Evolutionary conservation across 2,797 vertebrate species (phyloP), one percentile per base, ranked within the genome.

Genomic region (Enteromius paludinosus): DNA sequence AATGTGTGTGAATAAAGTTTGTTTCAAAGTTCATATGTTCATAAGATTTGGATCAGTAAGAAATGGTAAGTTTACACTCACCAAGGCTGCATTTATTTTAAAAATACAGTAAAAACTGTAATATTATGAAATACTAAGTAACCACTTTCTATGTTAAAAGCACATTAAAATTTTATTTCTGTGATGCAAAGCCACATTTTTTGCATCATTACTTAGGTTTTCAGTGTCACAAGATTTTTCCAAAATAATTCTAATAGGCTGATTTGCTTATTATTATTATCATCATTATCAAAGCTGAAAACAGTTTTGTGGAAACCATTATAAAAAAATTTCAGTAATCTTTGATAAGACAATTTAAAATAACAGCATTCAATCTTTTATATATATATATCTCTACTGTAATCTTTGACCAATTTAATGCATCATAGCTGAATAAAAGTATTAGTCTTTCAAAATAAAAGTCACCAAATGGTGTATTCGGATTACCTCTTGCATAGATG

Each of bases 401-500:
- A 0, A 38, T 11, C 59, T 56, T 38, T 4, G 2, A 41, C 17
- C 6, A 59, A 74, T 59, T 25, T 5, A 74, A 74, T 11, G 4
- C 35, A 75, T 41, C 3, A 1, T 3, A 56, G 33, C 52, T 59
- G 6, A 23, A 56, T 3, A 45, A 41, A 77, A 45, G 17, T 30
- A 76, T 62, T 62, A 14, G 30, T 5, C 41, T 9, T 47, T 20
- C 41, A 47, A 74, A 56, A 30, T n/a, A 56, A 74, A 17, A 56
- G 7, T 25, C 12, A 74, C 15, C 17, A 20, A 43, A 77, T 33
- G 38, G 54, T 11, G 6, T 28, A 35, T 38, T 64, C 6, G 3
- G 30, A 54, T 38, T 89, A 92, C 93, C 92, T 90, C 86, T 38
- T 88, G 82, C 0, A 86, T 83, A 43, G 86, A 78, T 6, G 88